Evolutionary conservation across 2,888 invertebrate genomes (phyloP).

Genomic region (Polylopha cassiicola): DNA sequence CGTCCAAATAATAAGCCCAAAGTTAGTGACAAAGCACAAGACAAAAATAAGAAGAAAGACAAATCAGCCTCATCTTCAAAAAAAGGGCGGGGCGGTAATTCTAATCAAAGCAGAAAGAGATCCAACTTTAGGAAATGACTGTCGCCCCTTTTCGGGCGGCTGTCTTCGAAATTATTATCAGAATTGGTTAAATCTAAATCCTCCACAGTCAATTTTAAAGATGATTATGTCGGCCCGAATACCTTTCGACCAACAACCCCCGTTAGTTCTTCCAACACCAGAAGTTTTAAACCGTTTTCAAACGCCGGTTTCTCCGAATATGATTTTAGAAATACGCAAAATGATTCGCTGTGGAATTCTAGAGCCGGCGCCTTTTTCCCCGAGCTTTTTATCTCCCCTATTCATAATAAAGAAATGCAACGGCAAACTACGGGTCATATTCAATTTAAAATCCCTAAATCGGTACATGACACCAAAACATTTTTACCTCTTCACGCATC

Average conservation of each 20-base stretch:
- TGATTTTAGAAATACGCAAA: neutral
- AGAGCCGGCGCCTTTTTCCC: neutral
- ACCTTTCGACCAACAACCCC: slow-evolving; percentile 10
- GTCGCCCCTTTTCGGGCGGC: too few relatives aligned
- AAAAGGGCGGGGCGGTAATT: too few relatives aligned
- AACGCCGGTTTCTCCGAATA: neutral
- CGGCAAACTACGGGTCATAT: slow-evolving; percentile 5
- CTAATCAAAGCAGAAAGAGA: too few relatives aligned
- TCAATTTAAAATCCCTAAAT: slow-evolving; percentile 19
- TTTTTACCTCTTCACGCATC: slow-evolving; percentile 14
- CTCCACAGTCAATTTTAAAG: neutral
- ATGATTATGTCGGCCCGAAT: slow-evolving; percentile 10
- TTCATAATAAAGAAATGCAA: slow-evolving; percentile 12
- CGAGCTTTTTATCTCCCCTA: slow-evolving; percentile 12
- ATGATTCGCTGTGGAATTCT: slow-evolving; percentile 1
- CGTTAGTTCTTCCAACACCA: neutral
- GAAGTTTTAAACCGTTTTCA: neutral
- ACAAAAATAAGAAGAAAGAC: too few relatives aligned
- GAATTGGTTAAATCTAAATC: too few relatives aligned
- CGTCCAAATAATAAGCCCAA: too few relatives aligned
- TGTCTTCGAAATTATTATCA: too few relatives aligned
- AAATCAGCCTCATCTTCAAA: too few relatives aligned
- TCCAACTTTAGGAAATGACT: too few relatives aligned
- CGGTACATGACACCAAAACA: slow-evolving; percentile 3
- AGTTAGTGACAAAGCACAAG: too few relatives aligned